Evolutionary conservation across 2,888 invertebrate genomes (phyloP), one percentile per base, ranked within the genome.

Genomic region (Allolobophora icterica): DNA sequence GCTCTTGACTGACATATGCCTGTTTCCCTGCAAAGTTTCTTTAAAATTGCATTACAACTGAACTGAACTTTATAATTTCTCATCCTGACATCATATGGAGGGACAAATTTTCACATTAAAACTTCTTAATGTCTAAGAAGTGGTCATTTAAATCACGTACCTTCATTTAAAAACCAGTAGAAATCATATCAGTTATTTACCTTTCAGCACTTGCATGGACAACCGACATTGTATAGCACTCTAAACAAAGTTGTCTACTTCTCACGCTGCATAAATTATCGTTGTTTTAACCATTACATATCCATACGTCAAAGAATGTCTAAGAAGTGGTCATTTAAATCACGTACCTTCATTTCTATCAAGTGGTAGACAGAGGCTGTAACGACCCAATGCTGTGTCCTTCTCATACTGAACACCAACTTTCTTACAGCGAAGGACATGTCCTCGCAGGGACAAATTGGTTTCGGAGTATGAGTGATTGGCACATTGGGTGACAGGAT

Each of bases 361-460:
- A 87, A 35, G 35, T 87, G 87, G 87, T 6, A 87, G 38, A 34
- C 30, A 87, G 38, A 87, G 34, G 38, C 87, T 87, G 87, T 87
- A 87, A 17, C 35, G 87, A 21, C 87, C 87, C 87, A 24, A 35
- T 8, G 30, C 13, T 11, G 17, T 8, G 38, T 87, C n/a, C 38
- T 38, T 87, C 19, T 87, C 35, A 38, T 87, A 87, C 87, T 87
- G 19, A 35, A 87, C 87, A 87, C 87, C 87, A 87, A 34, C 34
- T 24, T 34, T 33, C 35, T 35, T 87, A 38, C 87, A 35, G 34
- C 87, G 34, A 38, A 87, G 87, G 24, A 87, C 87, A 87, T 87
- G 87, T 34, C 87, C 87, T 87, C n/a, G 87, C 38, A 87, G 17
- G 35, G 34, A 35, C 38, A 87, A 35, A 38, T 87, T 17, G 24